Conservation (phyloP, 2,888 invertebrate species). For the Drosophila anomalata region DNA sequence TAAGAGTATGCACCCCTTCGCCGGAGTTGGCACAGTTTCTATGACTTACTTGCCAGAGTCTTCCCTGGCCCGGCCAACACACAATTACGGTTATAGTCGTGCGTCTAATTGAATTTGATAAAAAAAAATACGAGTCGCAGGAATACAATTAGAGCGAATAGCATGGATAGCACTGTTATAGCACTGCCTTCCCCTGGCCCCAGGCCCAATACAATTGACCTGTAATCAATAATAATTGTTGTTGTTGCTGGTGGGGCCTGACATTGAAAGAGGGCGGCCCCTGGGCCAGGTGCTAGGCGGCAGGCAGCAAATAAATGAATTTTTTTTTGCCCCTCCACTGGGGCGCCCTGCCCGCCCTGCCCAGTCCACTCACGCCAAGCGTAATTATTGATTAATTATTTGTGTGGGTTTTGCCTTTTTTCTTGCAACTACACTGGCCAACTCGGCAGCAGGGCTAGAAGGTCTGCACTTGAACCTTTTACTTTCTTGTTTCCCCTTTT, state of each 20-base stretch:
- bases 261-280: conserved; percentile 53
- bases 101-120: conserved; percentile 71
- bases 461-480: conserved; percentile 39
- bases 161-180: not conserved
- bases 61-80: conserved; percentile 25
- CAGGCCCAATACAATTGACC: conserved; percentile 62
- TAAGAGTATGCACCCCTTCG: conserved; percentile 68
- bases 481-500: conserved; percentile 1
- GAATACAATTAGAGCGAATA: conserved; percentile 38
- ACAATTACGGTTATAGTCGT: conserved; percentile 57
- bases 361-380: conserved; percentile 51
- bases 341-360: not conserved
- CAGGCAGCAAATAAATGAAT: conserved; percentile 24
- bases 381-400: conserved; percentile 75
- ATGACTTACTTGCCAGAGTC: conserved; percentile 21
- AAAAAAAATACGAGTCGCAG: conserved; percentile 22
- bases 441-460: conserved; percentile 1
- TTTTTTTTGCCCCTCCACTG: conserved; percentile 3
- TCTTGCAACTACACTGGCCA: conserved; percentile 40
- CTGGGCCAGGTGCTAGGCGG: conserved; percentile 5
- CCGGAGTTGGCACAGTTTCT: conserved; percentile 8
- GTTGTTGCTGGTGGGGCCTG: conserved; percentile 49
- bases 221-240: conserved; percentile 76
- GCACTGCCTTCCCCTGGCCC: conserved; percentile 14
- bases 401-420: conserved; percentile 31